Base-by-base conservation (phyloP, 1,140 invertebrate species). In the Nasonia vitripennis region DNA sequence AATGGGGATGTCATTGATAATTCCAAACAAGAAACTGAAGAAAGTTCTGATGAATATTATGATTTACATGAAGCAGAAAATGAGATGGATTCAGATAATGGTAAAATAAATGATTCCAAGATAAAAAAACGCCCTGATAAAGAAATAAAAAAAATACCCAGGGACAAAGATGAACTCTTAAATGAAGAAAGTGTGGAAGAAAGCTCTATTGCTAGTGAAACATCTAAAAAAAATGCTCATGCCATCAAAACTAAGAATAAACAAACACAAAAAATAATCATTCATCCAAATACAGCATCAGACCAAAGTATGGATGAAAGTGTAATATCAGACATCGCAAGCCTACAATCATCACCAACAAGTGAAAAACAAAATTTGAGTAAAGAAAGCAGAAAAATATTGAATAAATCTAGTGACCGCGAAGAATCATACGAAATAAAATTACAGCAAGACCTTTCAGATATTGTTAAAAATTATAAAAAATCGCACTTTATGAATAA, bases 401-500 rank as follows among this genome's bases (percentile, higher is more conserved):
- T 74, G 10, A 20, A 20, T 37, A 41, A 37, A 34, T 74, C 41
- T 45, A 48, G 37, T 48, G 41, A 20, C 12, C 14, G 9, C 0
- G 74, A 77, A 48, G 6, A 23, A 75, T 75, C 37, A 12, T 17
- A 9, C n/a, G 73, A 78, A 55, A 78, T 78, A 78, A 23, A 31
- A 51, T 1, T 2, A 55, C 75, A 78, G 9, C 27, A 51, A 27
- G 75, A 75, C 48, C 5, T 27, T 27, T 27, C 4, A 51, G 10
- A 78, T 48, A 31, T 23, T 31, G n/a, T 78, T 51, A 51, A 78
- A 23, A 51, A 78, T 78, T 48, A 78, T 51, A 78, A 77, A n/a
- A n/a, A 78, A 75, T 41, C 37, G 9, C 31, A 4, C 17, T 77
- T 17, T 48, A 77, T 23, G 3, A 11, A 77, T 55, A 34, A 23